These are phyloP conservation scores for Trogon melanurus DNA, from an alignment of 2,113 vertebrate species.

Conservation along the genomic window DNA sequence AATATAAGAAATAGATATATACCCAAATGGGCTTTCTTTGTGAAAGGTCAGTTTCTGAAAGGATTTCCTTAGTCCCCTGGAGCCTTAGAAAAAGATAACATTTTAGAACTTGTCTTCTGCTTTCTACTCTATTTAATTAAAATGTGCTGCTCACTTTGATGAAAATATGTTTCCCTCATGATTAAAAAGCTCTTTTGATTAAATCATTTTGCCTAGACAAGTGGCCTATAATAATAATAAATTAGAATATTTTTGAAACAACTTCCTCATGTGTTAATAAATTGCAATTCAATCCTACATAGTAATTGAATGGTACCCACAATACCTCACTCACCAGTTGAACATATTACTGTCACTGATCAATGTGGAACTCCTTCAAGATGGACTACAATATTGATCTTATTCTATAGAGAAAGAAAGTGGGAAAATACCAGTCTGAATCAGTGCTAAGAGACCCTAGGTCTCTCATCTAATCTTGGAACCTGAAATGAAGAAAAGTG, in stretches of 20 bases:
- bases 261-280: background rate
- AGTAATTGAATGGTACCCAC: background rate
- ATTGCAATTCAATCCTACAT: background rate
- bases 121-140: constrained; percentile 59
- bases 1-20: constrained; percentile 33
- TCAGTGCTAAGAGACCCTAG: background rate
- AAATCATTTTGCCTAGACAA: constrained; percentile 39
- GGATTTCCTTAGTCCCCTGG: constrained; percentile 8
- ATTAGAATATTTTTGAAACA: constrained; percentile 28
- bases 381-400: background rate
- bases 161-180: constrained; percentile 27
- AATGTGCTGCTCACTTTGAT: background rate
- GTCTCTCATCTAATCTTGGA: background rate
- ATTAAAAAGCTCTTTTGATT: constrained; percentile 54
- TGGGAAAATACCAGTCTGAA: background rate
- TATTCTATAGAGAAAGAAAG: background rate
- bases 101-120: constrained; percentile 23
- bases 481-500: background rate
- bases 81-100: constrained; percentile 8
- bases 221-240: constrained; percentile 11
- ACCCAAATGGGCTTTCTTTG: constrained; percentile 19
- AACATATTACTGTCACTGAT: background rate
- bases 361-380: background rate
- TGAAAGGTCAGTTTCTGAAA: constrained; percentile 61
- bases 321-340: background rate